Base-by-base conservation (phyloP, 1,140 invertebrate genomes). In the Lysiphlebus fabarum region DNA sequence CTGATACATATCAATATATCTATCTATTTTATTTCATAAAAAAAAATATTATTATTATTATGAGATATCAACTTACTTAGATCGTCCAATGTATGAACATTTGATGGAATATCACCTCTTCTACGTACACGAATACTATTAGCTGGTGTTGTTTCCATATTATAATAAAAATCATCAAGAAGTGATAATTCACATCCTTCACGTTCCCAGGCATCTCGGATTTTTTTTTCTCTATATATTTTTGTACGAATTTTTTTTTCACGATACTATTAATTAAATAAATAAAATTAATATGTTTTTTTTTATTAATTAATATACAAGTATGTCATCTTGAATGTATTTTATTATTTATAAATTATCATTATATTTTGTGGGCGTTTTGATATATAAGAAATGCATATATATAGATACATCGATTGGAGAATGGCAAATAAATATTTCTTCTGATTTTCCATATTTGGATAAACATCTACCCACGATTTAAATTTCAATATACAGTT, bases 51-150 rank as follows among this genome's bases (percentile, higher is more conserved):
- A n/a, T n/a, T n/a, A n/a, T n/a, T n/a, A n/a, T n/a, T n/a, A n/a
- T n/a, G n/a, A n/a, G n/a, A 14, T 14, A n/a, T 37, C 26, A 17
- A 68, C 71, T 63, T 79, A 85, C 84, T 83, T 74, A 84, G 82
- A 67, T 87, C 89, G 59, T 86, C 84, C 63, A 88, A 81, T 62
- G 85, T 84, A 65, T 85, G 83, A 54, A 85, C 79, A 14, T 86
- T 82, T 14, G 17, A 26, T 26, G 88, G 88, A 68, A 92, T 91
- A 71, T 93, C 90, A 56, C 90, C 90, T 76, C 87, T 80, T 54
- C 82, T 69, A 34, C 69, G 61, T 0, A 58, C 9, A 49, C 70
- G 66, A 4, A 62, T 57, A 17, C 33, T 54, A 17, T 49, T 59
- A 17, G 5, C 33, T 42, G 38, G 56, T 11, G 44, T 54, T 42